A percentile compares a stretch with the other conserved stretches of the same genome.
Conservation (phyloP, 2,797 vertebrate genomes). For the Anomalospiza imberbis region DNA sequence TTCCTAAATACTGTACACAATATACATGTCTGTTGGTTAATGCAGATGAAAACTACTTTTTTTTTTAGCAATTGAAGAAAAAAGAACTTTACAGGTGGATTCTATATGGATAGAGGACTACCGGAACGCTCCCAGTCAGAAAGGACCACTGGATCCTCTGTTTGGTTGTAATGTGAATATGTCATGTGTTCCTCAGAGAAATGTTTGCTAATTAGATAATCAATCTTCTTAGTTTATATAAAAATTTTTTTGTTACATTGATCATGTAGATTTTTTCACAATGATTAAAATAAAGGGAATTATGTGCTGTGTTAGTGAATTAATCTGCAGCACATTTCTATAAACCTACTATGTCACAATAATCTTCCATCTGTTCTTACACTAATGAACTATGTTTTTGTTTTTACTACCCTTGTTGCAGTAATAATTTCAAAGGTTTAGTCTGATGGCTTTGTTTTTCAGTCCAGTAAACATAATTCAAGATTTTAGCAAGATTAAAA, state of each 20-base stretch:
- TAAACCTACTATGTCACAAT: not conserved
- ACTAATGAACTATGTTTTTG: not conserved
- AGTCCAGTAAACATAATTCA: not conserved
- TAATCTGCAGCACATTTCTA: not conserved
- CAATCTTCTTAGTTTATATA: not conserved
- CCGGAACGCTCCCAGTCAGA: not conserved
- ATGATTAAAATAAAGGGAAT: not conserved
- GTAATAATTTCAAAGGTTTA: not conserved
- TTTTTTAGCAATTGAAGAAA: not conserved
- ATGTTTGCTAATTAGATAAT: not conserved
- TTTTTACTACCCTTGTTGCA: not conserved
- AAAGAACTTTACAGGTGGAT: not conserved
- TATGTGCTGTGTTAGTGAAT: not conserved
- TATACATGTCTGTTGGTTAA: not conserved
- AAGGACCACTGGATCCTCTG: not conserved
- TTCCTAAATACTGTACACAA: not conserved
- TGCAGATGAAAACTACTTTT: not conserved
- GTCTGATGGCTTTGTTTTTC: not conserved
- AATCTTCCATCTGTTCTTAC: conserved; percentile 1
- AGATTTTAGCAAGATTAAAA: not conserved
- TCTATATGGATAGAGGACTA: not conserved
- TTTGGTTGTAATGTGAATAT: not conserved
- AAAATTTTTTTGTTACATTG: not conserved
- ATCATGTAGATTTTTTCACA: not conserved
- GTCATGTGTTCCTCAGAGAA: not conserved